Evolutionary conservation across 2,888 invertebrate genomes (phyloP), one percentile per base, ranked within the genome.

Genomic region (Anorthoa munda): DNA sequence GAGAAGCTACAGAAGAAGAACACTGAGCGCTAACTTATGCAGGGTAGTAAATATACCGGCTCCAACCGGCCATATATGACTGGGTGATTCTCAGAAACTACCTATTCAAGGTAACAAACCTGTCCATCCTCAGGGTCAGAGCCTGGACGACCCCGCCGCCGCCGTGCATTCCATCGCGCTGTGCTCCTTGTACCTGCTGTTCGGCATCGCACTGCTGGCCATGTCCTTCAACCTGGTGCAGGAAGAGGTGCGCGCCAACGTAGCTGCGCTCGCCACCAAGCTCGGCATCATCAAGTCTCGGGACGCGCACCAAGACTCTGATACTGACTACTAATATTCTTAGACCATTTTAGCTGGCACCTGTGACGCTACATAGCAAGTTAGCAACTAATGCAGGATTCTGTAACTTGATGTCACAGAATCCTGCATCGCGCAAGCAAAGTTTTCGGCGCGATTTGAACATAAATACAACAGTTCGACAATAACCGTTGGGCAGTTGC

Each of bases 211-310:
- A 0, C 95, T 99, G 61, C 95, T 99, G 82, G 99, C 99, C 46
- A 99, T 99, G 99, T 99, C 99, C 88, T 99, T 99, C 95, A 99
- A 99, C 96, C 96, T 99, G 90, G 99, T 99, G 60, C 99, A 99
- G 93, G 99, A 99, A 91, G 98, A 99, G 93, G 99, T 99, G 15
- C 98, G 99, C 81, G 98, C 98, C 76, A 98, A 98, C 90, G 98
- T 99, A 9, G 98, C 98, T 88, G 97, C 97, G 77, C 97, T 99
- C 13, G 99, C 98, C 31, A 98, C 98, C 86, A 97, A 98, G 74
- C 97, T 99, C 72, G 99, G 99, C 59, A 99, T 99, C 92, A 97
- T 99, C 86, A 98, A 98, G 92, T 97, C 98, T 0, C 76, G 94
- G 18, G 93, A 90, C 45, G 66, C 97, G 51, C 97, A 97, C 58